Conservation (phyloP, 2,113 vertebrate genomes). For the Mobula hypostoma region DNA sequence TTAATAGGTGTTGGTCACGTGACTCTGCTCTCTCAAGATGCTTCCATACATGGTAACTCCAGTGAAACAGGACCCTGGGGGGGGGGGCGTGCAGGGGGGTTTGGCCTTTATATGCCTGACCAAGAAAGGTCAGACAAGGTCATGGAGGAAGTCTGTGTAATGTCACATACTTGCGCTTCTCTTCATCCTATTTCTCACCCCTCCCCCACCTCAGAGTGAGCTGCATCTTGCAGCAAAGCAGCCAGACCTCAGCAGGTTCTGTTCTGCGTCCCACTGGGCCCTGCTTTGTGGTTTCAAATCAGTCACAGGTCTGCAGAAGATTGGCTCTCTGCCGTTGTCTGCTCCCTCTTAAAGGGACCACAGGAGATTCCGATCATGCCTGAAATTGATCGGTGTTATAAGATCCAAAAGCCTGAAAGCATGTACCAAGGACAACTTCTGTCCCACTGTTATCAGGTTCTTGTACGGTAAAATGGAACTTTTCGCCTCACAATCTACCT, state of each 20-base stretch:
- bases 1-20: background rate
- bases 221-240: background rate
- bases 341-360: background rate
- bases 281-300: no score
- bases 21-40: background rate
- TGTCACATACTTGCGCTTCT: background rate
- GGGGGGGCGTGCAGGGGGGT: no score
- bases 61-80: background rate
- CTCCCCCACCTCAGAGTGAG: background rate
- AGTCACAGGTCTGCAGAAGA: no score
- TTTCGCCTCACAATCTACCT: no score
- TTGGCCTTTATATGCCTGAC: background rate
- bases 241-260: no score
- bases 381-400: no score
- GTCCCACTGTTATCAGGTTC: no score
- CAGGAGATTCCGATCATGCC: no score
- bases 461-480: no score
- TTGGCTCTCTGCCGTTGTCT: background rate
- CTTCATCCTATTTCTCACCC: background rate
- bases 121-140: slow-evolving; percentile 5
- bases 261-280: no score
- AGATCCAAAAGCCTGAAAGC: no score
- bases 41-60: background rate
- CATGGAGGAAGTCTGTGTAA: background rate
- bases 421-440: no score